phyloP scores from a whole-genome alignment of 2,888 invertebrate species.

The Crossocerus cetratus region DNA sequence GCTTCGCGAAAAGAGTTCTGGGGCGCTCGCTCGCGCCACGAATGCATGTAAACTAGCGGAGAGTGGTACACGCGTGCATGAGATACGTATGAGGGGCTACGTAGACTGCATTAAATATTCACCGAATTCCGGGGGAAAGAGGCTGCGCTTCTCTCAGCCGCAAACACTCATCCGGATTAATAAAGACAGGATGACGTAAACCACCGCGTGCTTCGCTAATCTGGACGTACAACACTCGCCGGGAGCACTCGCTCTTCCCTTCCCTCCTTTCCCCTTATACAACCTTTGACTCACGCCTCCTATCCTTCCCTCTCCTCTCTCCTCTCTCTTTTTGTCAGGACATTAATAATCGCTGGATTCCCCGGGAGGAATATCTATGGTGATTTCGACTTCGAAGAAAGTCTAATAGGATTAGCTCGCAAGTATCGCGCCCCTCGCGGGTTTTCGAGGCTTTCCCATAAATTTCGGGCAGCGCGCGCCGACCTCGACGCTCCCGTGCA shows the following conservation, averaged over 20 bases:
- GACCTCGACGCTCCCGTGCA: neutral
- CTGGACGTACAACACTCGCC: neutral
- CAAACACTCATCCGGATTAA: conserved; percentile 33
- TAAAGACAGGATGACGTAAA: conserved; percentile 26
- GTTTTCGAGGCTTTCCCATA: neutral
- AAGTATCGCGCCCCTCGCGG: neutral
- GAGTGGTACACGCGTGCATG: conserved; percentile 8
- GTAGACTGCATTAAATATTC: conserved; percentile 14
- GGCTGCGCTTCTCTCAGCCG: conserved; percentile 13
- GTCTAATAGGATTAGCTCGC: neutral
- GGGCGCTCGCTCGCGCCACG: no score
- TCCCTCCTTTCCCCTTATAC: no score
- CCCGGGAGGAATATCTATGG: neutral
- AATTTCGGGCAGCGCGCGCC: neutral
- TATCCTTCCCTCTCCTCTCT: no score
- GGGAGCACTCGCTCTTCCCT: no score
- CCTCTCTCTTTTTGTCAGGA: neutral
- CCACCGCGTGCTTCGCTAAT: conserved; percentile 2
- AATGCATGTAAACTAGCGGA: conserved; percentile 7
- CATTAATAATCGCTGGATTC: conserved; percentile 2
- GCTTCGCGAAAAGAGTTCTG: conserved; percentile 29
- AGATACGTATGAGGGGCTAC: no score
- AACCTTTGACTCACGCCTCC: neutral
- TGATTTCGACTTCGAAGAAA: neutral
- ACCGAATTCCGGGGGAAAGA: neutral